A percentile compares a stretch with the other conserved stretches of the same genome.
Conservation (phyloP, 2,888 invertebrate genomes). For the Eupithecia abbreviata region DNA sequence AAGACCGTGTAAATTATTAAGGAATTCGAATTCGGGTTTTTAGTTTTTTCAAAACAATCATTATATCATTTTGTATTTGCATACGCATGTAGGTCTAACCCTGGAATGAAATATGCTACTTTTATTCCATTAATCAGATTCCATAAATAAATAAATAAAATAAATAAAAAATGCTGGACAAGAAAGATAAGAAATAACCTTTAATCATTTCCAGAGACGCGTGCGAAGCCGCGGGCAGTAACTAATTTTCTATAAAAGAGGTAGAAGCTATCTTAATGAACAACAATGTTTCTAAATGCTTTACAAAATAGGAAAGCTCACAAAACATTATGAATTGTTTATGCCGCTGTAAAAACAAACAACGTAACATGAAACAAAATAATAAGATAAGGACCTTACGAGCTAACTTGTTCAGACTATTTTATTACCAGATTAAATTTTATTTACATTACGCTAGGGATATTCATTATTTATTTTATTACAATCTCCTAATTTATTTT, state of each 20-base stretch:
- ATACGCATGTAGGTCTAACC: no score
- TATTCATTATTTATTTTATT: not conserved
- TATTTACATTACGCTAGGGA: not conserved
- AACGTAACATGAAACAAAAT: not conserved
- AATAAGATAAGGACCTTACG: constrained; percentile 1
- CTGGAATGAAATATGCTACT: no score
- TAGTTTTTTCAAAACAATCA: no score
- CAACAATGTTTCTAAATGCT: constrained; percentile 1
- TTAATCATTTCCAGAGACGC: not conserved
- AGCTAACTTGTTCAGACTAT: not conserved
- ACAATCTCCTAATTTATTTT: not conserved
- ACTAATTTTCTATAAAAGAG: not conserved
- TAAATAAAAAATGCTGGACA: no score
- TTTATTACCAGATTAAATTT: constrained; percentile 2
- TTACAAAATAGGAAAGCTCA: constrained; percentile 5
- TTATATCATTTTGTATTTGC: no score
- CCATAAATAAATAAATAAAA: no score
- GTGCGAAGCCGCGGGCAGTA: not conserved
- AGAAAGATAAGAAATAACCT: no score
- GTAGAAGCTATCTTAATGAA: not conserved
- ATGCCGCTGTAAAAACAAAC: not conserved
- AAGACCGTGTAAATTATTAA: no score
- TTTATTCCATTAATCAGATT: no score
- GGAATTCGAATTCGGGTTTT: no score
- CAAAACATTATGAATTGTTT: constrained; percentile 2